Evolutionary conservation across 2,888 invertebrate species (phyloP), one percentile per base, ranked within the genome.

Genomic region (Hirtodrosophila trivittata): DNA sequence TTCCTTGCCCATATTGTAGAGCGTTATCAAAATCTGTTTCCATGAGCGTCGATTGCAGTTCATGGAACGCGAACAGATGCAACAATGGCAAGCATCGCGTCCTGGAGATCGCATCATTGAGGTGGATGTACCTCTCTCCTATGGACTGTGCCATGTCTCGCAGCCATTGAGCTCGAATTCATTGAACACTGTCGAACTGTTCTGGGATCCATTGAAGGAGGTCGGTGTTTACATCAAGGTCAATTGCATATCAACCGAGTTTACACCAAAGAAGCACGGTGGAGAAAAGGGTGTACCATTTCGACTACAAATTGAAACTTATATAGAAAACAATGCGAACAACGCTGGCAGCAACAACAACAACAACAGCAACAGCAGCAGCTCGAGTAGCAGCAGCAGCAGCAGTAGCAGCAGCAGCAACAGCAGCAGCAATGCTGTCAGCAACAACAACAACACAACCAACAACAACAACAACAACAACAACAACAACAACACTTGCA

Each of bases 271-370:
- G 90, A 98, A 98, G 88, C 98, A 98, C 90, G 98, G 98, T 42
- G 98, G 98, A 0, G 98, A 98, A 91, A 98, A 98, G 89, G 98
- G 98, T 0, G 98, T 98, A 0, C 98, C 98, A 0, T 98, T 98
- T 92, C 94, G 98, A 42, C 95, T 98, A 69, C 97, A 98, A 91
- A 95, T 98, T 73, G 98, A 98, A 92, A 98, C 98, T 0, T 95
- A 89, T 78, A 87, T 91, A 75, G 91, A 91, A 57, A 89, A 84
- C 70, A 41, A 57, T 39, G 67, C 30, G 25, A 60, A 49, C 25
- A 50, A 59, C 37, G 47, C 55, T 52, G 75, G 50, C 50, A 77
- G 38, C 57, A 54, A 21, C 56, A 49, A 16, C 51, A 55, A 26
- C 47, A 38, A 1, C 66, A 68, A 43, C 58, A 68, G 7, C 49